Conservation (phyloP, 2,888 invertebrate species). For the Pachymerium ferrugineum region DNA sequence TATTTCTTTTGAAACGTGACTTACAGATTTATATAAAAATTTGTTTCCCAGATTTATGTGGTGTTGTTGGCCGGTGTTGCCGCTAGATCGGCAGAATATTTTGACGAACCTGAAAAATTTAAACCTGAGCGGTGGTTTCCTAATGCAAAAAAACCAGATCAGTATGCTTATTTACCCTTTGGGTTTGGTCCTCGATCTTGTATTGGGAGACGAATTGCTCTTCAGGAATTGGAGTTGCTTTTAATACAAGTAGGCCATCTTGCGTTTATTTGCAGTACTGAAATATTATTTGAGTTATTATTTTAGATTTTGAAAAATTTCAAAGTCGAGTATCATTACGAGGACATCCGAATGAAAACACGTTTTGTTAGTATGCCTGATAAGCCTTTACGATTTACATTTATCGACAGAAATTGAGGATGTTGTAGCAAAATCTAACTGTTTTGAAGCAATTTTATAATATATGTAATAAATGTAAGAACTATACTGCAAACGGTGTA, state of each 20-base stretch:
- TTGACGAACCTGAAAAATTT: slow-evolving; percentile 58
- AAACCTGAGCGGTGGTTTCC: slow-evolving; percentile 70
- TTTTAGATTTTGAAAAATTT: slow-evolving; percentile 59
- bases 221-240: neutral
- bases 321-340: slow-evolving; percentile 62
- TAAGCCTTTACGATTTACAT: slow-evolving; percentile 59
- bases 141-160: neutral
- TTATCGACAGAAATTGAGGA: slow-evolving; percentile 51
- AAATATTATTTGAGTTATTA: neutral
- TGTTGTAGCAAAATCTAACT: too few relatives aligned
- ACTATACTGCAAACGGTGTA: too few relatives aligned
- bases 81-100: slow-evolving; percentile 50
- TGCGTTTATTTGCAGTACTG: neutral
- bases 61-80: neutral
- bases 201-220: neutral
- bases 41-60: neutral
- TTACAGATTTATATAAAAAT: too few relatives aligned
- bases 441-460: too few relatives aligned
- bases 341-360: slow-evolving; percentile 57
- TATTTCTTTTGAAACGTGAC: neutral
- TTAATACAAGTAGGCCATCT: neutral
- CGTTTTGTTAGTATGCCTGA: slow-evolving; percentile 58
- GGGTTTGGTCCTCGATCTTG: neutral
- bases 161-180: neutral
- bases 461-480: too few relatives aligned